Percentiles rank a stretch among this genome's conserved stretches.
These are phyloP conservation scores for Semotilus atromaculatus DNA, from an alignment of 2,797 vertebrate genomes.

Conservation along the genomic window DNA sequence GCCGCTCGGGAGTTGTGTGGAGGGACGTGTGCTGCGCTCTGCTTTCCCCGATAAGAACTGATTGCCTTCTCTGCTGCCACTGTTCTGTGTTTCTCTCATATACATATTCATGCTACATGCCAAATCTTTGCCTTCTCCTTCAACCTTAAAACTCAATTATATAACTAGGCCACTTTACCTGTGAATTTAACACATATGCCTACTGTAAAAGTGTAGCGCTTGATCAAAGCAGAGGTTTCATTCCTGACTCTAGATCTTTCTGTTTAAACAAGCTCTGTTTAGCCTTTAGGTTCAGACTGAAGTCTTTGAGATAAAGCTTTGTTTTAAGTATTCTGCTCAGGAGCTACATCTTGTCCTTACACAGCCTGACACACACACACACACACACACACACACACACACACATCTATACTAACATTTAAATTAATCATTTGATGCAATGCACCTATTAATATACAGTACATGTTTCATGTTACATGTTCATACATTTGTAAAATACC, in stretches of 20 bases:
- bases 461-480: no score
- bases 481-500: no score
- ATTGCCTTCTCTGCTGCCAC: conserved; percentile 55
- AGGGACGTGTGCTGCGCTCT: conserved; percentile 53
- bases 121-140: conserved; percentile 23
- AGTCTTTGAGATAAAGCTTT: conserved; percentile 22
- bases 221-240: conserved; percentile 19
- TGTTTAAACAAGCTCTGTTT: conserved; percentile 39
- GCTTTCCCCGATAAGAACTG: conserved; percentile 60
- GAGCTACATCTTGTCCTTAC: conserved; percentile 21
- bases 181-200: background rate
- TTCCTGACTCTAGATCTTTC: background rate
- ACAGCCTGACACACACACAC: background rate
- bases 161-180: background rate
- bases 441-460: no score
- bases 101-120: conserved; percentile 23
- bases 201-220: conserved; percentile 1
- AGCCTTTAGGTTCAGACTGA: conserved; percentile 17
- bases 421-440: no score
- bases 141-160: conserved; percentile 20
- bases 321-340: conserved; percentile 17
- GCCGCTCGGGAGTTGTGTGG: conserved; percentile 29
- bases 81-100: conserved; percentile 12
- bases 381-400: background rate
- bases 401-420: no score